These are phyloP conservation scores for Helostoma temminkii DNA, from an alignment of 2,797 vertebrate genomes.

Conservation along the genomic window DNA sequence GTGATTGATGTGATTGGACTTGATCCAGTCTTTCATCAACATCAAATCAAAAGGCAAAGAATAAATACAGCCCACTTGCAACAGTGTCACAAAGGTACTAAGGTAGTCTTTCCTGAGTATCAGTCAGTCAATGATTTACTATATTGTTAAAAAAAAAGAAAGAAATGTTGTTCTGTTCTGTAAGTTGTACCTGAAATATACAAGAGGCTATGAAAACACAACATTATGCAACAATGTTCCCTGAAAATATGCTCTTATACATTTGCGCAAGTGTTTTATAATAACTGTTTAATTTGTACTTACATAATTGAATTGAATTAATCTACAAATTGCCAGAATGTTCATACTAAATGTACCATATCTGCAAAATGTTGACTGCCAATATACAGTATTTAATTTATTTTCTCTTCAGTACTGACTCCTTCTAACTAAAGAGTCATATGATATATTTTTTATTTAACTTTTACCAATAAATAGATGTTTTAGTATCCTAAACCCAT, in stretches of 20 bases:
- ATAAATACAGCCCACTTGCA: slow-evolving; percentile 48
- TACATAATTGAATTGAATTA: slow-evolving; percentile 1
- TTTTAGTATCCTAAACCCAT: not conserved
- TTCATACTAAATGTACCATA: not conserved
- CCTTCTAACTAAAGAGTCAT: not conserved
- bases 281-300: not conserved
- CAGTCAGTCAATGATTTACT: slow-evolving; percentile 5
- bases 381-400: too few species aligned
- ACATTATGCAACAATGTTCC: not conserved
- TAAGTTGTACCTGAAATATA: slow-evolving; percentile 15
- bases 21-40: slow-evolving; percentile 75
- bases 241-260: not conserved
- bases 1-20: slow-evolving; percentile 72
- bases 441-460: slow-evolving; percentile 24
- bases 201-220: slow-evolving; percentile 1
- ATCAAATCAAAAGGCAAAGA: slow-evolving; percentile 71
- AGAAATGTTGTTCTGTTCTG: not conserved
- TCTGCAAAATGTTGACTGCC: slow-evolving; percentile 5
- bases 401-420: not conserved
- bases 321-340: slow-evolving; percentile 16
- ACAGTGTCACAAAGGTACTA: slow-evolving; percentile 39
- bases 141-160: not conserved
- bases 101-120: slow-evolving; percentile 38
- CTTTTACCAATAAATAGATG: not conserved
- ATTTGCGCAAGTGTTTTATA: slow-evolving; percentile 4